Evolutionary conservation across 2,888 invertebrate species (phyloP).

Genomic region (Trilocha varians): DNA sequence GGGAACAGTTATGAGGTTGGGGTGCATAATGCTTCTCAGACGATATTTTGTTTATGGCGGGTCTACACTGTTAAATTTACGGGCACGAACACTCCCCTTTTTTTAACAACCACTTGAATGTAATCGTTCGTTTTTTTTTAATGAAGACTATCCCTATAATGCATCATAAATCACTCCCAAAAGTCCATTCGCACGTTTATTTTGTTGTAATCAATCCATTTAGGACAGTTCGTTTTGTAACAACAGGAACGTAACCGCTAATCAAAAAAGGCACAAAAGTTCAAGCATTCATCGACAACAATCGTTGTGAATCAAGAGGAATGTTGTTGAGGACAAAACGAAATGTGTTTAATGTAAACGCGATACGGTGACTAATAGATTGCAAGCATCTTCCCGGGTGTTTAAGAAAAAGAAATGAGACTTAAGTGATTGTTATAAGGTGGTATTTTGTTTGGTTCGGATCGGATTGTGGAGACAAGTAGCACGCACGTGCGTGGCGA

Average conservation of each 20-base stretch:
- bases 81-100: conserved; percentile 17
- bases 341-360: conserved; percentile 55
- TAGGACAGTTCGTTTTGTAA: conserved; percentile 35
- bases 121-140: neutral
- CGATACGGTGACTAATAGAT: conserved; percentile 54
- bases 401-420: conserved; percentile 25
- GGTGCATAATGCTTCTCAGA: conserved; percentile 62
- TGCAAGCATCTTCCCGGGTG: conserved; percentile 32
- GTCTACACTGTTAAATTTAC: conserved; percentile 51
- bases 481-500: conserved; percentile 64
- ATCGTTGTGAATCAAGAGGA: conserved; percentile 45
- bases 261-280: conserved; percentile 65
- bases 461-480: conserved; percentile 40
- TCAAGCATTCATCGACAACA: conserved; percentile 59
- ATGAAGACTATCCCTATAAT: too few species aligned
- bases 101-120: neutral
- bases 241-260: conserved; percentile 40
- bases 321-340: conserved; percentile 43
- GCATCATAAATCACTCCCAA: too few species aligned
- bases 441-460: conserved; percentile 31
- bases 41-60: conserved; percentile 54
- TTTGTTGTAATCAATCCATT: conserved; percentile 7
- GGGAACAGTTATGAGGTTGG: conserved; percentile 64
- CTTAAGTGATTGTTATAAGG: conserved; percentile 39
- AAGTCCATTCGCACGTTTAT: too few species aligned